Percentiles rank a stretch among this genome's conserved stretches.
These are phyloP conservation scores for Muntiacus reevesi DNA, from an alignment of 2,113 vertebrate species.

Conservation along the genomic window DNA sequence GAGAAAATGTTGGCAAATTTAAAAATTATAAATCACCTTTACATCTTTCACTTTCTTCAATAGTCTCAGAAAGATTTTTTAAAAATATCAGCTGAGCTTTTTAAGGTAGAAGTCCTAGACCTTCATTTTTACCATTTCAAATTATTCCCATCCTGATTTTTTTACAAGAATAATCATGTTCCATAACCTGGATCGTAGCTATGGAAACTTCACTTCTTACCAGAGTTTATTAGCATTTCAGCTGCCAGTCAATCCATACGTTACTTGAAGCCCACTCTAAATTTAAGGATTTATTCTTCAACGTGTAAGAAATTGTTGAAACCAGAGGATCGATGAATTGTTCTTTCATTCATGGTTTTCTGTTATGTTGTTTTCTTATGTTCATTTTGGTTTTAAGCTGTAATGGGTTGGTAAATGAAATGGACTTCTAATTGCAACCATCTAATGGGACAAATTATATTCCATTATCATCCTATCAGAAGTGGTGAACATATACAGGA, in stretches of 20 bases:
- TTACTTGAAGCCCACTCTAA: background rate
- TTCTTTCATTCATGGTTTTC: background rate
- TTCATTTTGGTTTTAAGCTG: constrained; percentile 9
- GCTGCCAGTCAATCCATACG: background rate
- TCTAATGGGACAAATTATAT: constrained; percentile 20
- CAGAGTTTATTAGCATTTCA: constrained; percentile 13
- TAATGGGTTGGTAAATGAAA: background rate
- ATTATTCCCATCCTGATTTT: background rate
- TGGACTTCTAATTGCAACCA: constrained; percentile 42
- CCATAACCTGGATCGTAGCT: background rate
- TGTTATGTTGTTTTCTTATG: background rate
- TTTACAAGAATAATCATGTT: constrained; percentile 3
- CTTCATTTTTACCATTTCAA: background rate
- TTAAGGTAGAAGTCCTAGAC: background rate
- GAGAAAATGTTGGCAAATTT: background rate
- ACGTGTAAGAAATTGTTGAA: background rate
- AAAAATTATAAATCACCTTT: constrained; percentile 9
- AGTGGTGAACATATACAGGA: background rate
- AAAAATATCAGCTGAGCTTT: background rate
- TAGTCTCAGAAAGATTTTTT: background rate
- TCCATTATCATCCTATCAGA: constrained; percentile 23
- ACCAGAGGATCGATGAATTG: background rate
- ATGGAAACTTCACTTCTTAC: constrained; percentile 31
- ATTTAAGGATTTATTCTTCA: constrained; percentile 1
- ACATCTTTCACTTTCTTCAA: background rate